Evolutionary conservation across 2,113 vertebrate genomes (phyloP).

Genomic region (Patagioenas fasciata): DNA sequence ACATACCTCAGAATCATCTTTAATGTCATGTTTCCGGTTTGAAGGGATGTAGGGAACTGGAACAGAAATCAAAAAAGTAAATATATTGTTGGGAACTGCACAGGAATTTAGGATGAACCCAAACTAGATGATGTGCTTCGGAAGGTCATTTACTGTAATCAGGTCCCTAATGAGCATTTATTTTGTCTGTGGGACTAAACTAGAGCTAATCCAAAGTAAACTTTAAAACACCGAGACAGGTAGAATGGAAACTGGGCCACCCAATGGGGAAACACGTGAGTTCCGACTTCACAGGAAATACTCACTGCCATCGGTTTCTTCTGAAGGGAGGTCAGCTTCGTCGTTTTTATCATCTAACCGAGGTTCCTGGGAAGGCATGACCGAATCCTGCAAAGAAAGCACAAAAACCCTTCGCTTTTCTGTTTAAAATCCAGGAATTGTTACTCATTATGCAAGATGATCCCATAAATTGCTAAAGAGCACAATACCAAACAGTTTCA

Average conservation of each 20-base stretch:
- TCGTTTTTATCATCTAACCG: slow-evolving; percentile 85
- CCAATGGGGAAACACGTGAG: background rate
- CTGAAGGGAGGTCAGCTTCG: slow-evolving; percentile 84
- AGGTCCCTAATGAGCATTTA: background rate
- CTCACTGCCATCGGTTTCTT: slow-evolving; percentile 90
- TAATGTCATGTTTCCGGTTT: slow-evolving; percentile 85
- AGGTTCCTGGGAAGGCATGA: slow-evolving; percentile 98
- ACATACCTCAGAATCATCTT: slow-evolving; percentile 90
- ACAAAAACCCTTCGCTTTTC: background rate
- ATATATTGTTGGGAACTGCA: background rate
- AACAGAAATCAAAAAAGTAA: background rate
- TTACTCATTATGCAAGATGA: background rate
- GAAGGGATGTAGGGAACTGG: slow-evolving; percentile 88
- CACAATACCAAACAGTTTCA: background rate
- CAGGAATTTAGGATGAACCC: background rate
- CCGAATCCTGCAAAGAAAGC: slow-evolving; percentile 84
- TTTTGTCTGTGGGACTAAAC: background rate
- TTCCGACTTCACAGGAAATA: background rate
- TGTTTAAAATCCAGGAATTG: background rate
- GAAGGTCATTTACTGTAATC: background rate
- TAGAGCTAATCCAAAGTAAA: background rate
- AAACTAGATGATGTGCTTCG: background rate
- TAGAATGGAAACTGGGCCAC: background rate
- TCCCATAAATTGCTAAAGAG: background rate
- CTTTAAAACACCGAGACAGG: background rate